Conservation (phyloP, 2,113 vertebrate genomes). For the Albula glossodonta region DNA sequence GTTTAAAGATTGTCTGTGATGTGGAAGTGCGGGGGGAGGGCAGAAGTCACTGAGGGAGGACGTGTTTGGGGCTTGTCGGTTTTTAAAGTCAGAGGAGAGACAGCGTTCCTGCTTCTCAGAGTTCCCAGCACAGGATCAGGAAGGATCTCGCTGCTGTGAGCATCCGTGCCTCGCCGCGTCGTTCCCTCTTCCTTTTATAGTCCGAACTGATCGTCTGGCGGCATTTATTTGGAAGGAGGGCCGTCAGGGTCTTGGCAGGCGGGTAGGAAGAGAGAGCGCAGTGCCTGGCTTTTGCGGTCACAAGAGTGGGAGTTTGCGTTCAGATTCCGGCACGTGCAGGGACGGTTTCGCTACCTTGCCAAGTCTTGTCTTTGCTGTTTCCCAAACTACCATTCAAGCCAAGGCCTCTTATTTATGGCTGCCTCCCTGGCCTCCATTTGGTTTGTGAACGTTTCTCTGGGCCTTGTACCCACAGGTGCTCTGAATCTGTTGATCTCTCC, state of each 20-base stretch:
- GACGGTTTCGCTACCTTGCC: not conserved
- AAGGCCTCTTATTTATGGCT: not conserved
- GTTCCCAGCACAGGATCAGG: no score
- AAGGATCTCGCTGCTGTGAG: no score
- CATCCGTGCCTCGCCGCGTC: no score
- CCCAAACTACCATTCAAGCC: not conserved
- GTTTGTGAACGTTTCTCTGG: not conserved
- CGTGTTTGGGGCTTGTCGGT: not conserved
- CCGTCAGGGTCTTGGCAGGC: not conserved
- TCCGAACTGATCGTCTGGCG: not conserved
- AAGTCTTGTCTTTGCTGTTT: not conserved
- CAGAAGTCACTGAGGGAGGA: not conserved
- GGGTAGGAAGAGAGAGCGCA: not conserved
- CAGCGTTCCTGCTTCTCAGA: no score
- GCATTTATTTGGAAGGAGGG: not conserved
- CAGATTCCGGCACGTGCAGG: not conserved
- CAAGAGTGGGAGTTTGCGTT: not conserved
- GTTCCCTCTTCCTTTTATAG: conserved; percentile 1
- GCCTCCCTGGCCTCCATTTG: not conserved
- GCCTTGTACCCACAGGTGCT: not conserved
- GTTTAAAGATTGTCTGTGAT: not conserved
- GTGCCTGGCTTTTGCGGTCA: not conserved
- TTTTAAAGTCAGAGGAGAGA: not conserved
- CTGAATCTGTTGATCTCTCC: not conserved
- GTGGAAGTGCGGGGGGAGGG: no score